These are phyloP conservation scores for Drosophila affinis DNA, from an alignment of 2,888 invertebrate genomes.

Conservation along the genomic window DNA sequence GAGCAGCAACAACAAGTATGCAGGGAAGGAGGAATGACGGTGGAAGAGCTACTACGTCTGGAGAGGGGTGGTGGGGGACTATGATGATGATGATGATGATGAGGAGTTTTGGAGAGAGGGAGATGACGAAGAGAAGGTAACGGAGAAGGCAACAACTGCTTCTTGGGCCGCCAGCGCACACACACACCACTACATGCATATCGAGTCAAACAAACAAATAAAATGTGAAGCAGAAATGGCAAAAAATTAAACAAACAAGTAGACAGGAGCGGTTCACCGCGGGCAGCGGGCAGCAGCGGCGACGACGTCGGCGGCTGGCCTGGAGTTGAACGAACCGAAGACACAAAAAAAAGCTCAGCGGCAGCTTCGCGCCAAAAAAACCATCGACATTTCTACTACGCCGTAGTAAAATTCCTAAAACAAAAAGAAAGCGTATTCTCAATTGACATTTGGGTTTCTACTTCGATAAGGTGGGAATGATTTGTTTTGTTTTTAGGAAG, in stretches of 20 bases:
- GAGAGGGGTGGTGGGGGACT: background rate
- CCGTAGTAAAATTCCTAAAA: conserved; percentile 68
- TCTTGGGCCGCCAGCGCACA: conserved; percentile 47
- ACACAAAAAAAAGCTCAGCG: conserved; percentile 35
- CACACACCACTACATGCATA: conserved; percentile 70
- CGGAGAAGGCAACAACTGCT: conserved; percentile 45
- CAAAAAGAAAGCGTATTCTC: conserved; percentile 5
- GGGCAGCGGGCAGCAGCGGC: conserved; percentile 18
- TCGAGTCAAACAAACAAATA: conserved; percentile 82
- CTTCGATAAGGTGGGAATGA: conserved; percentile 1
- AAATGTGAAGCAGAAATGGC: conserved; percentile 82
- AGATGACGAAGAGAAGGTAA: conserved; percentile 36
- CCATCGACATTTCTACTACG: conserved; percentile 68
- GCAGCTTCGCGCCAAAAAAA: conserved; percentile 59
- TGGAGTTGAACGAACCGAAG: conserved; percentile 73
- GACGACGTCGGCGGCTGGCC: conserved; percentile 22
- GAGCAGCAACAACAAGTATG: conserved; percentile 16
- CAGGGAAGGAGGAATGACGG: conserved; percentile 10
- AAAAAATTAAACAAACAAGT: conserved; percentile 83
- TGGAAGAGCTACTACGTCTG: conserved; percentile 4
- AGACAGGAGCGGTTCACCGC: conserved; percentile 78
- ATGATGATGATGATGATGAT: conserved; percentile 1
- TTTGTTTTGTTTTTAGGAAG: background rate
- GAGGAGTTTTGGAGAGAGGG: conserved; percentile 5
- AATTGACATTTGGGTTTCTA: conserved; percentile 5